Base-by-base conservation (phyloP, 1,140 invertebrate genomes). In the Camponotus floridanus region DNA sequence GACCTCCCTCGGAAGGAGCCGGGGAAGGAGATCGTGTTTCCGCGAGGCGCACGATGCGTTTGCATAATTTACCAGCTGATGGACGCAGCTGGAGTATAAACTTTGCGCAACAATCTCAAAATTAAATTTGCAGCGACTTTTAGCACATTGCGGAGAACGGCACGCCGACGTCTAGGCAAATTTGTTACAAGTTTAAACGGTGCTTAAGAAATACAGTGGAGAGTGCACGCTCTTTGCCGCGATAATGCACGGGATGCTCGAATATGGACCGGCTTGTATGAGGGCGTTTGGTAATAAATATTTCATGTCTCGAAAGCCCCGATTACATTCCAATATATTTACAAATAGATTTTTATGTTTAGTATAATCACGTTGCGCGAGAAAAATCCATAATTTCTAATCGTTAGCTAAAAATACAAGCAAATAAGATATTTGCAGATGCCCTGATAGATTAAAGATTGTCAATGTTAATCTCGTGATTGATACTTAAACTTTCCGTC, bases 101-200 rank as follows among this genome's bases (percentile, higher is more conserved):
- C 68, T 83, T 83, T 61, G 79, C 68, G 68, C 79, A 83, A 83
- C 79, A 83, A 83, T 83, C 57, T 83, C 57, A 57, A 83, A 83
- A 83, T 83, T 83, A 83, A 83, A 83, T 83, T 83, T 83, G 70
- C 68, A 83, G 55, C 79, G 79, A 73, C 79, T 83, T 83, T 83
- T 83, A 83, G 57, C 68, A 83, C 68, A 55, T 73, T 55, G 70
- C 67, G 70, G 70, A 61, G 39, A 31, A 55, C 45, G 51, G 67
- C 36, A 59, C 55, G 55, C n/a, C 55, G 18, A 57, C 42, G 45
- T 61, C 55, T 5, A 36, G 21, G 21, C n/a, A 39, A 48, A 67
- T 74, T 83, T 57, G 68, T 83, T 83, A 62, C 68, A 73, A 83
- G 31, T 83, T 81, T 74, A 74, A 83, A 74, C 55, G 68, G 55